A percentile compares a stretch with the other conserved stretches of the same genome.
Evolutionary conservation across 2,888 invertebrate species (phyloP).

Genomic region (Trissoscelio sp.): DNA sequence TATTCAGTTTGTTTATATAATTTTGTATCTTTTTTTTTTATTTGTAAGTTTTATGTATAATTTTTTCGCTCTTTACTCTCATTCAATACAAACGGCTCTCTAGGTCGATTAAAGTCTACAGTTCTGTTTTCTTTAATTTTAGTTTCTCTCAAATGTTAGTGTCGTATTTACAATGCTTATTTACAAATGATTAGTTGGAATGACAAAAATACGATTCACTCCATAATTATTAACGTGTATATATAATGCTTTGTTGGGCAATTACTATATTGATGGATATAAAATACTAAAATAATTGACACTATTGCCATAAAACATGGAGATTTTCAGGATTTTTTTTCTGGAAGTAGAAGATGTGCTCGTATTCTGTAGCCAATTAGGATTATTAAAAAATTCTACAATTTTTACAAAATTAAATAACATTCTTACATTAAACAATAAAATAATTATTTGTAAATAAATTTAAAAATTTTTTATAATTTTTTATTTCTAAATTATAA

Average conservation of each 20-base stretch:
- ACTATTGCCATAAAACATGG: background rate
- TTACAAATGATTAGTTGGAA: conserved; percentile 62
- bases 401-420: too few species aligned
- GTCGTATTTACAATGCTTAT: conserved; percentile 64
- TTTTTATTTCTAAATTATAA: too few species aligned
- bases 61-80: conserved; percentile 25
- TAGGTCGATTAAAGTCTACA: conserved; percentile 53
- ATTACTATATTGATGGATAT: conserved; percentile 21
- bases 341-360: too few species aligned
- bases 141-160: conserved; percentile 21
- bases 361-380: too few species aligned
- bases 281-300: conserved; percentile 4
- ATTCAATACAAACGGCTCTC: conserved; percentile 57
- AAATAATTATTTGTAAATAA: too few species aligned
- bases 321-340: conserved; percentile 19
- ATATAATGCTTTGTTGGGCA: conserved; percentile 14
- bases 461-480: too few species aligned
- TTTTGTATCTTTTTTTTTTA: conserved; percentile 54
- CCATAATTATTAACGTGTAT: conserved; percentile 48
- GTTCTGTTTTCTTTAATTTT: conserved; percentile 1
- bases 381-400: too few species aligned
- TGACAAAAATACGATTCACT: conserved; percentile 63
- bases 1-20: conserved; percentile 51
- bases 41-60: conserved; percentile 54
- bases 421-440: too few species aligned